Evolutionary conservation across 2,888 invertebrate genomes (phyloP), one percentile per base, ranked within the genome.

Genomic region (Seira sanloemensis): DNA sequence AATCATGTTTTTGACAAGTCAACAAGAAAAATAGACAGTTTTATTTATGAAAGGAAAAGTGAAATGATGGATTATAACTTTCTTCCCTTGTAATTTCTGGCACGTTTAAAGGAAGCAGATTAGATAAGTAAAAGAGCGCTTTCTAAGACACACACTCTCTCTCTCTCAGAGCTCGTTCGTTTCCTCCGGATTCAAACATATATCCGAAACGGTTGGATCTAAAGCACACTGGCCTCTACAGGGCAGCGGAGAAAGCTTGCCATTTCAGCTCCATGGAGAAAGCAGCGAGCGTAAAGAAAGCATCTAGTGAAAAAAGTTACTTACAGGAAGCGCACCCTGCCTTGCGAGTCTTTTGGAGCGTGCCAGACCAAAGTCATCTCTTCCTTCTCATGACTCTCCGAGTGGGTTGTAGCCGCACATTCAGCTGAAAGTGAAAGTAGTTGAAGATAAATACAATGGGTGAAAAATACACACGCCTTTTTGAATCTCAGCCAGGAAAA

Each of bases 301-400:
- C n/a, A n/a, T n/a, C n/a, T 62, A 65, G 77, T 71, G 71, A 37
- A 37, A 37, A 12, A 7, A 7, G 78, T 77, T 75, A 86, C 88
- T 86, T 84, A 89, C 89, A 89, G 72, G 71, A 89, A 89, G 27
- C 86, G 86, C 26, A 89, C 89, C 18, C 86, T 88, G 69, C 89
- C 89, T 74, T 82, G 46, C 4, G 78, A 46, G 62, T 86, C 79
- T 46, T 87, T 84, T 2, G 88, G 88, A 62, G 88, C 87, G 21
- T 86, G 85, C 89, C 89, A 89, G 16, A 89, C 82, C 23, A 89
- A 74, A 18, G 87, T 88, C 7, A 88, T 79, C 84, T 89, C 87
- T 73, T 89, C 89, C 81, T 89, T 89, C 67, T 88, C 88, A 62
- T 86, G 86, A 26, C 86, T 89, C 58, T 89, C 88, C 1, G 78